Evolutionary conservation across 2,113 vertebrate species (phyloP).

Genomic region (Oenanthe melanoleuca): DNA sequence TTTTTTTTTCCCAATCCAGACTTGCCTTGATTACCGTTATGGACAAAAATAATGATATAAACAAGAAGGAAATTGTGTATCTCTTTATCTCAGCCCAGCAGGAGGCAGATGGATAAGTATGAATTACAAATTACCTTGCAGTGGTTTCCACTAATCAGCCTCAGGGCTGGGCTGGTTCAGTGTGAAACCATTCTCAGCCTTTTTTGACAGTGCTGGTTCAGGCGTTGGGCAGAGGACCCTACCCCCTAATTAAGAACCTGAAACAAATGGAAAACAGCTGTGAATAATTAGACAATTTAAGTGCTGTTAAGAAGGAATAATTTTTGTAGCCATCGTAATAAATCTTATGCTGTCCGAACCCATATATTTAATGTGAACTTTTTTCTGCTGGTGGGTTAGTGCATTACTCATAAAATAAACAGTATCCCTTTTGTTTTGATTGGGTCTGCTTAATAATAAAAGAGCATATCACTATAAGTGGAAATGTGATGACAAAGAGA

Average conservation of each 20-base stretch:
- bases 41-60: constrained; percentile 70
- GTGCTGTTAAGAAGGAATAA: constrained; percentile 94
- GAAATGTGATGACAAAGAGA: constrained; percentile 70
- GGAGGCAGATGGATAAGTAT: constrained; percentile 68
- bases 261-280: constrained; percentile 94
- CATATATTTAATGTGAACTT: constrained; percentile 85
- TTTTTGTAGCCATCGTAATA: constrained; percentile 94
- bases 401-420: constrained; percentile 95
- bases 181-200: constrained; percentile 72
- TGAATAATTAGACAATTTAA: constrained; percentile 99
- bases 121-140: constrained; percentile 79
- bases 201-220: constrained; percentile 69
- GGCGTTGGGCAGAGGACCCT: constrained; percentile 80
- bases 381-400: constrained; percentile 82
- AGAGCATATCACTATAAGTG: constrained; percentile 67
- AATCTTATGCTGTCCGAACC: constrained; percentile 96
- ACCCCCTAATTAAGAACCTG: constrained; percentile 87
- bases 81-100: constrained; percentile 51
- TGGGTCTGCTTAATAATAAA: constrained; percentile 93
- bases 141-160: constrained; percentile 78
- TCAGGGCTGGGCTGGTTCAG: constrained; percentile 39
- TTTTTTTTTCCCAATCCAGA: background rate
- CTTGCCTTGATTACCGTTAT: constrained; percentile 55
- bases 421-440: constrained; percentile 91
- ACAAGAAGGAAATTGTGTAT: constrained; percentile 65